Base-by-base conservation (phyloP, 2,797 vertebrate species). In the Siniperca obscura region DNA sequence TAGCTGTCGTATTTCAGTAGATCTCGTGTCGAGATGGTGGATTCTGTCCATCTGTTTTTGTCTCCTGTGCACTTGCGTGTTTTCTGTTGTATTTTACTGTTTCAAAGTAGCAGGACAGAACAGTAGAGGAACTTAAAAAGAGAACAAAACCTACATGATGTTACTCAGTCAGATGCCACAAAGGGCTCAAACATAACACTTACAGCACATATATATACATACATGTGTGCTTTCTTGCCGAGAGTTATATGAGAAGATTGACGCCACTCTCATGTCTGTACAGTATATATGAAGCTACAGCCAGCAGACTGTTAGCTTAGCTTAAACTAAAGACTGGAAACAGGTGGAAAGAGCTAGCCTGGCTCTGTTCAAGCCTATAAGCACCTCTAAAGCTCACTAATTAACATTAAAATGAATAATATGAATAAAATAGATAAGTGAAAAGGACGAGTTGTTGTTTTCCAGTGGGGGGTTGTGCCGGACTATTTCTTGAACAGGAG, bases 1-100 rank as follows among this genome's bases (percentile, higher is more conserved):
- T 7, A 0, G 5, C 46, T 70, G 76, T 81, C 5, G 0, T 36
- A 0, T 38, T 30, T 56, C 46, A 34, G 65, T 0, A n/a, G 59
- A 9, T 25, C 8, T 61, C 57, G 17, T 21, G 50, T 42, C 34
- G 56, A 60, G 40, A n/a, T 42, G 64, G 56, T 71, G 36, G n/a
- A 4, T 21, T 81, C 42, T 57, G 83, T 76, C 14, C 74, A 57
- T 79, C 55, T 42, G 71, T 70, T 68, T 21, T n/a, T 34, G 40
- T 74, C 25, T 56, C 17, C 30, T 70, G 56, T 46, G 27, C 13
- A 19, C 17, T 57, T 22, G 7, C 3, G 16, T 83, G 42, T 61
- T 76, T 22, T 40, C 13, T 70, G 67, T 67, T 42, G 17, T 57
- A 21, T 52, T 55, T 57, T 11, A 14, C 60, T 60, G 17, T 53